Evolutionary conservation across 2,888 invertebrate genomes (phyloP).

Genomic region (Beris chalybata): DNA sequence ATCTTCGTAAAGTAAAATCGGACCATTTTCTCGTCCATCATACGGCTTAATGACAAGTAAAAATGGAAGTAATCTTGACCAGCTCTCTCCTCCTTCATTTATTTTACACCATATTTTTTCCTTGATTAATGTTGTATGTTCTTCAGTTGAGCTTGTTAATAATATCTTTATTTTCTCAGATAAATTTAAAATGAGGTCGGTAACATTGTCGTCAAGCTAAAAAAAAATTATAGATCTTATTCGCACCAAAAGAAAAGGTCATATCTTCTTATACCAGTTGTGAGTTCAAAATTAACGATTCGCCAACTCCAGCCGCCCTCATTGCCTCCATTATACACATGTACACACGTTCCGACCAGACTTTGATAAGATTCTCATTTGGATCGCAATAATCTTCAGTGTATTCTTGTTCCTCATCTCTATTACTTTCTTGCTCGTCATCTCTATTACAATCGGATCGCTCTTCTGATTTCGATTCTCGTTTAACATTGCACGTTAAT

Average conservation of each 20-base stretch:
- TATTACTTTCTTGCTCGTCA: slow-evolving; percentile 35
- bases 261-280: slow-evolving; percentile 34
- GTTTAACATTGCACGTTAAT: slow-evolving; percentile 45
- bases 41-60: slow-evolving; percentile 46
- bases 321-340: slow-evolving; percentile 45
- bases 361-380: slow-evolving; percentile 47
- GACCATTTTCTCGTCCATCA: slow-evolving; percentile 49
- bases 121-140: slow-evolving; percentile 44
- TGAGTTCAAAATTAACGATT: slow-evolving; percentile 41
- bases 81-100: slow-evolving; percentile 42
- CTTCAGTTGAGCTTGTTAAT: slow-evolving; percentile 45
- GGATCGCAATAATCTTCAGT: slow-evolving; percentile 51
- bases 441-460: neutral
- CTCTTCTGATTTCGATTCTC: slow-evolving; percentile 3
- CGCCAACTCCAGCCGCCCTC: slow-evolving; percentile 45
- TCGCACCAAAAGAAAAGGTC: neutral
- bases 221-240: neutral
- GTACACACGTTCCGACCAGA: slow-evolving; percentile 49
- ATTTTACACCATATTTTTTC: slow-evolving; percentile 45
- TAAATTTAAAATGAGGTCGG: slow-evolving; percentile 45
- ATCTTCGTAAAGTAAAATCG: slow-evolving; percentile 49
- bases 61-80: slow-evolving; percentile 45
- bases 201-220: slow-evolving; percentile 37
- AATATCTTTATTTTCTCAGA: slow-evolving; percentile 46
- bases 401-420: slow-evolving; percentile 45